Evolutionary conservation across 1,140 invertebrate species (phyloP), one percentile per base, ranked within the genome.

Genomic region (Popillia japonica): DNA sequence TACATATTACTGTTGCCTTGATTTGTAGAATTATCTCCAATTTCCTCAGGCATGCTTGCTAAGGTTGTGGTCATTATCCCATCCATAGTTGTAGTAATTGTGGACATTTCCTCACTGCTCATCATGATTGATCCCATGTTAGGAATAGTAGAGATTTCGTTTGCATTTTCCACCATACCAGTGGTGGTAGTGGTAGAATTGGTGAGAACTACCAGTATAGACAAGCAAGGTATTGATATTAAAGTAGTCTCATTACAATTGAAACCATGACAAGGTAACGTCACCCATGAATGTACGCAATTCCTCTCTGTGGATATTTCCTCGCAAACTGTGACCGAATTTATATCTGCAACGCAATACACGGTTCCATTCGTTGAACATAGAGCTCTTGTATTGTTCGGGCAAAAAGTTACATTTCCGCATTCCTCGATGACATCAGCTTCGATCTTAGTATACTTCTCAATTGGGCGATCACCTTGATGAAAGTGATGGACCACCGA

Each of bases 401-500:
- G 55, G 22, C 75, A 76, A 22, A 76, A 76, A 0, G 75, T 76
- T 9, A 34, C 22, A 55, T 76, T 76, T 4, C 23, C 44, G 27
- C 75, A 76, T 76, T 76, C 8, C 9, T 23, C 27, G 9, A 76
- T 48, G 20, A 11, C 22, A 27, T 55, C 40, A 6, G 41, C 22
- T 55, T 76, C 44, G 2, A 76, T 42, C 11, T 48, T 27, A 10
- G 7, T 14, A 17, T 44, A 20, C 40, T 76, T 41, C 4, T 42
- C 44, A 9, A 76, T 76, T 20, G 75, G 75, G 9, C 20, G 11
- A 59, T 76, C 75, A 27, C 75, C 75, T 17, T 76, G 75, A 27
- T 76, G 22, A 40, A 59, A 76, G 20, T 76, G 42, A 55, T 76
- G 75, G 2, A 76, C 75, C 7, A 76, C 75, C 1, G 75, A 76